These are phyloP conservation scores for Crotalus tigris DNA, from an alignment of 2,113 vertebrate genomes.

Conservation along the genomic window DNA sequence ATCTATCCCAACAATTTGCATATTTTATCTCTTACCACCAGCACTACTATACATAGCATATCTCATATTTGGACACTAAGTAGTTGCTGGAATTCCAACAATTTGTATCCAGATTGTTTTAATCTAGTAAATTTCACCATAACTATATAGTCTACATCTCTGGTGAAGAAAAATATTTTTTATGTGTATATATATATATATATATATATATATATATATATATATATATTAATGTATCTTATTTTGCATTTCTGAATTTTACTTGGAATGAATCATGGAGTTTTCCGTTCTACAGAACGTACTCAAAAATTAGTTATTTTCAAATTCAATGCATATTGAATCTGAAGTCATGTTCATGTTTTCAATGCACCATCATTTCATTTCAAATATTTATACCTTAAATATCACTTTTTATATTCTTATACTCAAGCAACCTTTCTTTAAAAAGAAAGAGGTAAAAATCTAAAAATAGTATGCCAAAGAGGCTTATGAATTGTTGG, in stretches of 20 bases:
- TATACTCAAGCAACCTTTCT: constrained; percentile 34
- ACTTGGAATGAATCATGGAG: background rate
- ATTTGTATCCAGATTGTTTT: background rate
- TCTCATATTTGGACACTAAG: background rate
- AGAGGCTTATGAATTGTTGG: background rate
- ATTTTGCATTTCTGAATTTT: background rate
- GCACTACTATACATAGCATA: background rate
- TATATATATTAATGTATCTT: background rate
- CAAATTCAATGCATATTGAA: background rate
- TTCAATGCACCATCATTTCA: background rate
- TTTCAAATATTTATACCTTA: background rate
- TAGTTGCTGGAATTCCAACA: background rate
- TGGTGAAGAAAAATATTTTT: background rate
- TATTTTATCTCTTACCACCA: background rate
- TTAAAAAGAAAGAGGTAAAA: constrained; percentile 59
- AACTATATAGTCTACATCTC: background rate
- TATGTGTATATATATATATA: no score
- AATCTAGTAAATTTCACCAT: background rate
- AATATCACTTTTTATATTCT: constrained; percentile 11
- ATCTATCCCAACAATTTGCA: background rate
- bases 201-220: background rate
- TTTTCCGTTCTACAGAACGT: background rate
- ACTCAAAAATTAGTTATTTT: background rate
- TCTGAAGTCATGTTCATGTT: background rate
- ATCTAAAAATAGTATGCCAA: constrained; percentile 62